Conservation (phyloP, 2,113 vertebrate species). For the Ploceus nigricollis region DNA sequence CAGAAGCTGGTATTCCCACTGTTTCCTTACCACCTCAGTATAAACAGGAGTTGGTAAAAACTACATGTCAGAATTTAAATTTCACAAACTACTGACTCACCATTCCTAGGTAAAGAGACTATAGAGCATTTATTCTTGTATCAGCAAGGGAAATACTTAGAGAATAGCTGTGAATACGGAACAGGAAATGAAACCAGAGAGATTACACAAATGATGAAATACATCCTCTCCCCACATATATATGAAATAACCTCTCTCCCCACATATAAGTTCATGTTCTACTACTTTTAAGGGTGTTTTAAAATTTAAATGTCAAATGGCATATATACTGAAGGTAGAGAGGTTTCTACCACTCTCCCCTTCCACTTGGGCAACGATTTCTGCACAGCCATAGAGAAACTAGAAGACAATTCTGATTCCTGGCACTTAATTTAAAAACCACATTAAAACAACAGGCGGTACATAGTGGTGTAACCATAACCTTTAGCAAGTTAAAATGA, state of each 20-base stretch:
- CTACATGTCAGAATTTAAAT: not conserved
- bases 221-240: too few relatives aligned
- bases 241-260: not conserved
- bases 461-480: not conserved
- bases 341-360: not conserved
- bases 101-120: not conserved
- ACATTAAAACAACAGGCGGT: rapidly evolving
- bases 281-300: not conserved
- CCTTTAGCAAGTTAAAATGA: not conserved
- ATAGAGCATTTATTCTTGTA: not conserved
- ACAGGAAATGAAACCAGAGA: conserved; percentile 12
- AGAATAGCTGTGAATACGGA: not conserved
- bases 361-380: not conserved
- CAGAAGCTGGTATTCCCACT: not conserved
- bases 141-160: not conserved
- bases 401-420: not conserved
- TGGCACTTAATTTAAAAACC: not conserved
- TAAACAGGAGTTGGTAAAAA: not conserved
- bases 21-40: not conserved
- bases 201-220: not conserved
- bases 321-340: not conserved
- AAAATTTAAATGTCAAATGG: not conserved
- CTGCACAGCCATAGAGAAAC: not conserved
- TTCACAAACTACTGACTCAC: not conserved
- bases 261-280: not conserved